Base-by-base conservation (phyloP, 37 sponge, comb jelly and placozoan genomes). In the Lycopodina hypogea region DNA sequence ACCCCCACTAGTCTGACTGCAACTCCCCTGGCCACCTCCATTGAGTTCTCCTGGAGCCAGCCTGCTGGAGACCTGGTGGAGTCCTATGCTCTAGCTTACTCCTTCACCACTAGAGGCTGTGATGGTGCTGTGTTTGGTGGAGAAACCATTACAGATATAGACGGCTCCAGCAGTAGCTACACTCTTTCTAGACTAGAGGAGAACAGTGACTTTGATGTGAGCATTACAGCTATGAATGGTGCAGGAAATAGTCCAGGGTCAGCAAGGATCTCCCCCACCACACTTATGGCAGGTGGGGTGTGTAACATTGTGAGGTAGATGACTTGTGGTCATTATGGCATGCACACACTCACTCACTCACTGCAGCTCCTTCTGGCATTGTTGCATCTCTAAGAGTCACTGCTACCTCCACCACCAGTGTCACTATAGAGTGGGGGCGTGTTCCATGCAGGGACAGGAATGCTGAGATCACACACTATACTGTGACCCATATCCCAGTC, bases 151-250 rank as follows among this genome's bases (percentile, higher is more conserved):
- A 67, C 37, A 32, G 30, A 30, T 32, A 36, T 17, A 7, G 50
- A 63, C 48, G 67, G 56, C 71, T 24, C 64, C 66, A n/a, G 51
- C 32, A 68, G 67, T 15, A 8, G 34, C 12, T 82, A 73, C 61
- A 64, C 74, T 37, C 55, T 82, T 15, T 62, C 72, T 28, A 66
- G 55, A 74, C 66, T 82, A 34, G 52, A 73, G 74, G 82, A 74
- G 82, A 19, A 40, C 66, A 82, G 74, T 64, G 41, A 60, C 74
- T 82, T 72, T 21, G 24, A 18, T 23, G 21, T 82, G 55, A 74
- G 34, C 59, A 32, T 82, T 23, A 73, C 53, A 64, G 82, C 82
- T 19, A 26, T 69, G 60, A 82, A 74, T 74, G 66, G 26, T 26
- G 82, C 29, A 30, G 74, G 75, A 32, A 79, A 39, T 22, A 82